Base-by-base conservation (phyloP, 2,797 vertebrate species). In the Aphelocoma californica region DNA sequence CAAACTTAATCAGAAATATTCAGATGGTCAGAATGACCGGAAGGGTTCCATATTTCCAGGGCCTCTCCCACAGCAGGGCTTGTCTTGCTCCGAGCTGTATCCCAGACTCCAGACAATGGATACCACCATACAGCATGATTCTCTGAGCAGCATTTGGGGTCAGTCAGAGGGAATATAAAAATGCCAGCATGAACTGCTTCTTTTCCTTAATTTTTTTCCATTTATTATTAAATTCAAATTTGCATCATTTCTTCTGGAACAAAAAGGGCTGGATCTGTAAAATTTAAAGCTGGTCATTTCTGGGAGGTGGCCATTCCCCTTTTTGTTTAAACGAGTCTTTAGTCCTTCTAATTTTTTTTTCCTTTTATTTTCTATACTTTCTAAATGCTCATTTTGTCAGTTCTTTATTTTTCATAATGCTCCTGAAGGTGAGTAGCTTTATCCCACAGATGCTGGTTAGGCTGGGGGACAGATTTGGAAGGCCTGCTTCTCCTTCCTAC, bases 21-120 rank as follows among this genome's bases (percentile, higher is more conserved):
- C n/a, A 80, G 48, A 34, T 84, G 60, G 67, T 51, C 81, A 85
- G 42, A 70, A 60, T 10, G 45, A 67, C n/a, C 67, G 38, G 40
- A 67, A 67, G 1, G 0, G 18, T 70, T 80, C 48, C 53, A 21
- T 24, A 14, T 47, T 79, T 42, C 29, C 71, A 51, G 26, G 11
- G 29, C 18, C 14, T 83, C 66, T 66, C 44, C 67, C 34, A 25
- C 5, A 29, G 20, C n/a, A 32, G 42, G 44, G n/a, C 12, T 53
- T 47, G 34, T 19, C 50, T 67, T 64, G 67, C 47, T 67, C 48
- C 0, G 0, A 74, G 53, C 20, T 14, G 0, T 34, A 15, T 54
- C 53, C 67, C 44, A 66, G 34, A 29, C 50, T 53, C 57, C 78
- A 77, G 44, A 29, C 50, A 12, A 12, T 2, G 2, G 34, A 50